Evolutionary conservation across 2,888 invertebrate species (phyloP), one percentile per base, ranked within the genome.

Genomic region (Cheilosia vernalis): DNA sequence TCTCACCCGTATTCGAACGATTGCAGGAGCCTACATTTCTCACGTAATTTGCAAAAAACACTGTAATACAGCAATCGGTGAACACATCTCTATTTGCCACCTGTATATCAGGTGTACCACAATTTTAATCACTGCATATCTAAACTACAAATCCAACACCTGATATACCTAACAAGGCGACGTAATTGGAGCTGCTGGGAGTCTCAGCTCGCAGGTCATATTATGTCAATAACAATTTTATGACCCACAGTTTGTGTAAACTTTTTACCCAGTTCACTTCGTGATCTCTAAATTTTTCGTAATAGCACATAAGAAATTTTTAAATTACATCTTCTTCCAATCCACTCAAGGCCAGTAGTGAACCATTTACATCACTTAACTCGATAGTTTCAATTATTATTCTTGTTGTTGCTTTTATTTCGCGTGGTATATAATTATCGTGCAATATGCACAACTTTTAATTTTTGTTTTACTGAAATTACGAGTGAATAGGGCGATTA

Each of bases 341-440:
- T 30, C 19, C 19, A n/a, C 53, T 55, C 67, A 77, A 77, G 77
- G 77, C 37, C 60, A 69, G 37, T 40, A 49, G 51, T 10, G 37
- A 1, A 10, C 42, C 21, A 44, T 33, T 76, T 60, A 10, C 58
- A 60, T 55, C 60, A 76, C 60, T 53, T 60, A 10, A n/a, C 5
- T 44, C 19, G 4, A 42, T 42, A 76, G 40, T 40, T 24, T 49
- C 49, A 58, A 47, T 27, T 47, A 27, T 37, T 53, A 47, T 27
- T 47, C 37, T 37, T 53, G 21, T 64, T 9, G 33, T 42, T 13
- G 44, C 55, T 1, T 37, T 40, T 2, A n/a, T 19, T 53, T 40
- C 49, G 60, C 60, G 33, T 53, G 60, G 40, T 33, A n/a, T 67
- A 60, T 67, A 67, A 67, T 67, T 76, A 67, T 60, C 37, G 37